Conservation (phyloP, 2,888 invertebrate species). For the Eupelmus urozonus region DNA sequence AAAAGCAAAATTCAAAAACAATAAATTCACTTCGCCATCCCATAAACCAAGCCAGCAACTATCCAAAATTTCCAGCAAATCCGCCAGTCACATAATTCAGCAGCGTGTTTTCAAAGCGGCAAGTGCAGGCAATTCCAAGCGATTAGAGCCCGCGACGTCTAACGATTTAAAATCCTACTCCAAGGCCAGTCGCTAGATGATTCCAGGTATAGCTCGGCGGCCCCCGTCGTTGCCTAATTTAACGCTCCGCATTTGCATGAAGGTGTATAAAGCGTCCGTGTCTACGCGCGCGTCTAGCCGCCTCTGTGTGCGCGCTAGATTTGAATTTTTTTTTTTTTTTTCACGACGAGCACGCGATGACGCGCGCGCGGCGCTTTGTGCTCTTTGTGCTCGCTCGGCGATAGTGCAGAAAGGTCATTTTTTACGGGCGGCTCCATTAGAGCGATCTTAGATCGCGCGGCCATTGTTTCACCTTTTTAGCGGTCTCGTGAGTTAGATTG, state of each 20-base stretch:
- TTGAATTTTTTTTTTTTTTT: constrained; percentile 27
- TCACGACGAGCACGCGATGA: neutral
- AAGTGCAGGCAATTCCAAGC: neutral
- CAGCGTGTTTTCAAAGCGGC: neutral
- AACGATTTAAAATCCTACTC: constrained; percentile 24
- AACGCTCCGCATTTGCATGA: constrained; percentile 41
- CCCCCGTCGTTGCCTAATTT: constrained; percentile 10
- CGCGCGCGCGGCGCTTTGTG: constrained; percentile 12
- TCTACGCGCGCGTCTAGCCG: neutral
- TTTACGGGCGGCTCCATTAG: constrained; percentile 25
- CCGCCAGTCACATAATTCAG: no score
- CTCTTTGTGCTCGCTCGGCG: constrained; percentile 19
- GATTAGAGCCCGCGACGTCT: constrained; percentile 18
- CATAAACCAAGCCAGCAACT: no score
- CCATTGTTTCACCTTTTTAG: neutral
- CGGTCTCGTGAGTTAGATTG: constrained; percentile 1
- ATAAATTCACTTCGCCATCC: no score
- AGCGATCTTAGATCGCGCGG: constrained; percentile 28
- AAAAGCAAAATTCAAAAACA: no score
- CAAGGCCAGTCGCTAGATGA: constrained; percentile 31
- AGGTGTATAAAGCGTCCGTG: neutral
- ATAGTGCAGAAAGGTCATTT: constrained; percentile 46
- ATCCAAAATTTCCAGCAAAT: no score
- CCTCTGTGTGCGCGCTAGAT: no score
- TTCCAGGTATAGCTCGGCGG: constrained; percentile 14